Evolutionary conservation across 2,113 vertebrate genomes (phyloP).

Genomic region (Synchiropus splendidus): DNA sequence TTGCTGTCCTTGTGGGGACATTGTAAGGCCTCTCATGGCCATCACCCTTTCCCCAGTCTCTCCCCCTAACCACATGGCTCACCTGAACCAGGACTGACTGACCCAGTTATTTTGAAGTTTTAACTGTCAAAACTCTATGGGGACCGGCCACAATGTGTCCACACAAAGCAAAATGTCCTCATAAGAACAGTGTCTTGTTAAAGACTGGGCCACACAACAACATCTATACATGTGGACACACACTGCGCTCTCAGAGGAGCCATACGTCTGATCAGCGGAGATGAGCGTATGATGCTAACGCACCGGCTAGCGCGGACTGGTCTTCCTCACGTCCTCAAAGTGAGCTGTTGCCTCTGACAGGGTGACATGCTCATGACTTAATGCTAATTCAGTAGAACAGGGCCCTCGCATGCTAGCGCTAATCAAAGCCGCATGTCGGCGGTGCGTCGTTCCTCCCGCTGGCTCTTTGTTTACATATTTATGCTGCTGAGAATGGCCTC

Average conservation of each 20-base stretch:
- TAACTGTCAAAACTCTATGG: too few species aligned
- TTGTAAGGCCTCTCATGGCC: too few species aligned
- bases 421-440: constrained; percentile 55
- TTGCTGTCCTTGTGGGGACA: too few species aligned
- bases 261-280: constrained; percentile 42
- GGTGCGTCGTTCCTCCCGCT: constrained; percentile 38
- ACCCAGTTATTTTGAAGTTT: too few species aligned
- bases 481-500: constrained; percentile 21
- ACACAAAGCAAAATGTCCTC: too few species aligned
- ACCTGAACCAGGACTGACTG: too few species aligned
- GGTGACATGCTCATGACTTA: constrained; percentile 31
- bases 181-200: too few species aligned
- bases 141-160: too few species aligned
- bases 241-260: constrained; percentile 19
- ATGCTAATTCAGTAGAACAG: constrained; percentile 39
- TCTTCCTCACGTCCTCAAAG: constrained; percentile 31
- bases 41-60: too few species aligned
- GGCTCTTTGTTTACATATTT: constrained; percentile 50
- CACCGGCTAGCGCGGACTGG: constrained; percentile 27
- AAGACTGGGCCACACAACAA: constrained; percentile 2
- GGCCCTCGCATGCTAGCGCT: constrained; percentile 51
- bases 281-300: constrained; percentile 34
- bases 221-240: constrained; percentile 12
- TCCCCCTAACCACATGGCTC: too few species aligned
- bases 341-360: constrained; percentile 9